phyloP scores from a whole-genome alignment of 2,888 invertebrate species.

The Plebejus argus region DNA sequence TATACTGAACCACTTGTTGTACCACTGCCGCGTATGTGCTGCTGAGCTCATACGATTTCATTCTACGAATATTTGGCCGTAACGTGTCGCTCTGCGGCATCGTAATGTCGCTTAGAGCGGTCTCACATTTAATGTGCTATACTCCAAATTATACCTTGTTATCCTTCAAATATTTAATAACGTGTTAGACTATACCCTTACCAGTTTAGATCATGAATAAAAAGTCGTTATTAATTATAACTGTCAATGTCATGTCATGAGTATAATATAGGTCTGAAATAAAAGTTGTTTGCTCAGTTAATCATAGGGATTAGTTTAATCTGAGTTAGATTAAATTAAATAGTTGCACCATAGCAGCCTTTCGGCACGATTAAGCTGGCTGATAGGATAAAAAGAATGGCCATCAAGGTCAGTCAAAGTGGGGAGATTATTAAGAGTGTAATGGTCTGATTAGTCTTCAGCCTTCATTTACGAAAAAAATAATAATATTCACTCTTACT shows the following conservation, averaged over 20 bases:
- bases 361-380: neutral
- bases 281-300: neutral
- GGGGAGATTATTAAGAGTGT: no score
- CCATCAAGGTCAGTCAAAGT: neutral
- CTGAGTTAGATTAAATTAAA: neutral
- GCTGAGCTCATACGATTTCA: no score
- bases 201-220: neutral
- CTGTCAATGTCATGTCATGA: neutral
- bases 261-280: neutral
- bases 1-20: no score
- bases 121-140: neutral
- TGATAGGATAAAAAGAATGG: no score
- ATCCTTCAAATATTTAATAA: neutral
- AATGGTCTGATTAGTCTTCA: no score
- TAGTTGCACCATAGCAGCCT: neutral
- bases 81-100: no score
- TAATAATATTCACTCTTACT: no score
- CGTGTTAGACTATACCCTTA: neutral
- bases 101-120: no score
- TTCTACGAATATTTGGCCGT: no score
- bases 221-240: slow-evolving; percentile 1
- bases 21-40: no score
- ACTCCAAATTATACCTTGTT: neutral
- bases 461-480: no score
- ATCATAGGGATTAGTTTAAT: neutral